A percentile compares a stretch with the other conserved stretches of the same genome.
These are phyloP conservation scores for Hippasteria phrygiana DNA, from an alignment of 53 echinoderm and acorn worm genomes.

Conservation along the genomic window DNA sequence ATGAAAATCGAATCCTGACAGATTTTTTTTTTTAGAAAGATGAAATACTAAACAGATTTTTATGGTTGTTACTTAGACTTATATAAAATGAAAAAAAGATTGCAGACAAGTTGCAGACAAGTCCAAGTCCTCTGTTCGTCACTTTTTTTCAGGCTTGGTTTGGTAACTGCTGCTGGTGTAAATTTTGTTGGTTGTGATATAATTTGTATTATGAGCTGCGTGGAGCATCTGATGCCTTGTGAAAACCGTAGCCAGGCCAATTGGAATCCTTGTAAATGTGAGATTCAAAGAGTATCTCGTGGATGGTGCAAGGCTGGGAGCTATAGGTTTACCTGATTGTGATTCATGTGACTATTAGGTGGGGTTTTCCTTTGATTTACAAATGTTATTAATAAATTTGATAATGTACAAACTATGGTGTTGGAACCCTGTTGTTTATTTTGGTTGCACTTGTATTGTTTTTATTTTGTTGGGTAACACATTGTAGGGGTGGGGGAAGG, in stretches of 20 bases:
- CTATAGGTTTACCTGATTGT: too few species aligned
- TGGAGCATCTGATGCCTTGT: constrained; percentile 22
- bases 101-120: background rate
- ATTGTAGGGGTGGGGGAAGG: too few species aligned
- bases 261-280: background rate
- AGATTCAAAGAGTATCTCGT: constrained; percentile 3
- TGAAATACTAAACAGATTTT: background rate
- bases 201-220: background rate
- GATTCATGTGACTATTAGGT: background rate
- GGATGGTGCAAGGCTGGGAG: constrained; percentile 19
- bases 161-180: background rate
- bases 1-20: background rate
- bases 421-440: background rate
- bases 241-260: background rate
- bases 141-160: background rate
- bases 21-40: background rate
- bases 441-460: background rate
- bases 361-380: constrained; percentile 3
- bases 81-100: background rate
- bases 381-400: constrained; percentile 36
- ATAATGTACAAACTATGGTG: constrained; percentile 34
- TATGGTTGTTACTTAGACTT: background rate
- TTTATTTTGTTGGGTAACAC: background rate
- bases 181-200: background rate
- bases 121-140: background rate